A percentile compares a stretch with the other conserved stretches of the same genome.
These are phyloP conservation scores for Phymanthus crucifer DNA, from an alignment of 92 coral and sea anemone species.

Conservation along the genomic window DNA sequence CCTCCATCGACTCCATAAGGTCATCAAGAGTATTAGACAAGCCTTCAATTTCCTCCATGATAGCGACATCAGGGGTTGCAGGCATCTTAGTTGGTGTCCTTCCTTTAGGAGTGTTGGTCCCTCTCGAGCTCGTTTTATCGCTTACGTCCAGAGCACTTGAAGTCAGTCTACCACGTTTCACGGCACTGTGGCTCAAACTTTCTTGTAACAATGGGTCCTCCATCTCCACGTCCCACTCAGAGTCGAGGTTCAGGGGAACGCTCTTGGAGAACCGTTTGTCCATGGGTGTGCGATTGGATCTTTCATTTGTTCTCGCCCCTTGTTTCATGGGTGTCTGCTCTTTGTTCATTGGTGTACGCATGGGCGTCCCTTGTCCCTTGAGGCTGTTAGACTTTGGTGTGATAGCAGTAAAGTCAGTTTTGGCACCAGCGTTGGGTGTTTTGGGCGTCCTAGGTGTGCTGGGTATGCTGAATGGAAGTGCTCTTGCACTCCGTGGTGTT, in stretches of 20 bases:
- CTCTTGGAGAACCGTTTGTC: slow-evolving; percentile 34
- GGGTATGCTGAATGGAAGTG: neutral
- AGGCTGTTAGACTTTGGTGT: neutral
- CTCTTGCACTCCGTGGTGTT: slow-evolving; percentile 12
- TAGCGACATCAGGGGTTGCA: slow-evolving; percentile 32
- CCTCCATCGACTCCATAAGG: slow-evolving; percentile 54
- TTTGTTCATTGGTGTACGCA: too few relatives aligned
- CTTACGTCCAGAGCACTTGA: slow-evolving; percentile 24
- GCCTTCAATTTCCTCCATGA: slow-evolving; percentile 66
- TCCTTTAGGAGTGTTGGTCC: neutral
- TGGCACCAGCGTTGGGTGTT: neutral
- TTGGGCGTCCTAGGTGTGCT: neutral
- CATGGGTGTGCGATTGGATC: neutral
- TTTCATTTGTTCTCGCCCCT: neutral
- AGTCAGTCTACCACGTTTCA: neutral
- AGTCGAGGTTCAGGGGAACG: slow-evolving; percentile 22
- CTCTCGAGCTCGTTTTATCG: neutral
- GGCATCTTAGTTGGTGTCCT: slow-evolving; percentile 7
- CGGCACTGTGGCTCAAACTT: neutral
- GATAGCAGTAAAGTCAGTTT: neutral
- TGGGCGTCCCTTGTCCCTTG: neutral
- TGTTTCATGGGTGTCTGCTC: neutral
- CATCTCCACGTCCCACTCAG: slow-evolving; percentile 57
- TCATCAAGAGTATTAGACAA: slow-evolving; percentile 67
- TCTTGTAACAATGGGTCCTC: slow-evolving; percentile 50